Percentiles rank a stretch among this genome's conserved stretches.
Evolutionary conservation across 2,797 vertebrate species (phyloP).

Genomic region (Zalophus californianus): DNA sequence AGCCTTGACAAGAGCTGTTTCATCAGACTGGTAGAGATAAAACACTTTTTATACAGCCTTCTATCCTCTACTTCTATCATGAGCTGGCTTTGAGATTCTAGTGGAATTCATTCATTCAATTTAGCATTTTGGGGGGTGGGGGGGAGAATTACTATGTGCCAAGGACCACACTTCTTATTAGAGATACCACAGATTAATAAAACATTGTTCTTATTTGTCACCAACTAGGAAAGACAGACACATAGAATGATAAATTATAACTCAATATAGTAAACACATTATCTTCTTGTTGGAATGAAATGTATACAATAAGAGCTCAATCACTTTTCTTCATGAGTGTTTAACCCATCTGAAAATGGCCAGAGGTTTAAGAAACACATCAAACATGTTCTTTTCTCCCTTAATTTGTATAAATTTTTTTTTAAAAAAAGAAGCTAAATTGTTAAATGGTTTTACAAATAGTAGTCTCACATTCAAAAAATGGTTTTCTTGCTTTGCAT

Average conservation of each 20-base stretch:
- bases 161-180: neutral
- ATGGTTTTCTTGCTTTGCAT: slow-evolving; percentile 17
- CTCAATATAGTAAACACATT: neutral
- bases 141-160: neutral
- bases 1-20: neutral
- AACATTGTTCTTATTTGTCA: neutral
- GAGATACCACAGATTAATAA: neutral
- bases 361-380: neutral
- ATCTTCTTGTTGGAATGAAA: neutral
- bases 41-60: neutral
- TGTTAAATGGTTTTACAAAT: neutral
- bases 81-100: neutral
- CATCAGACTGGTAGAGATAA: neutral
- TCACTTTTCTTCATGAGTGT: neutral
- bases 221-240: neutral
- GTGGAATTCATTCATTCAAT: neutral
- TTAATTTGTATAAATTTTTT: neutral
- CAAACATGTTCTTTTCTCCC: neutral
- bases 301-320: neutral
- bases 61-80: neutral
- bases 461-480: neutral
- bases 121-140: neutral
- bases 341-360: slow-evolving; percentile 26
- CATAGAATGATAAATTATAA: neutral
- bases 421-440: neutral